A percentile compares a stretch with the other conserved stretches of the same genome.
These are phyloP conservation scores for Pteria penguin DNA, from an alignment of 2,888 invertebrate genomes.

Conservation along the genomic window DNA sequence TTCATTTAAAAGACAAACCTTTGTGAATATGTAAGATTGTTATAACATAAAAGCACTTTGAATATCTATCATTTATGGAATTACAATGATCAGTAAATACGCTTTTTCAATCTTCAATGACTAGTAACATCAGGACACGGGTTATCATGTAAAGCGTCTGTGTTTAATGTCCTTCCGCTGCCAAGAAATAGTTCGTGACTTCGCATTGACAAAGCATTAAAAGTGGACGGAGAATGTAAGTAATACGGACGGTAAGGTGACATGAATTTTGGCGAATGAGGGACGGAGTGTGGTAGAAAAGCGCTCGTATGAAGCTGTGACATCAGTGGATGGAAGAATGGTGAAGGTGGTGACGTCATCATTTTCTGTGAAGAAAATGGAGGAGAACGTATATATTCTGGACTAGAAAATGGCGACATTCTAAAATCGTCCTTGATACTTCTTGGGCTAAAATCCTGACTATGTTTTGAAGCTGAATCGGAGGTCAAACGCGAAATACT, in stretches of 20 bases:
- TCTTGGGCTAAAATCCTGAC: constrained; percentile 10
- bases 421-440: constrained; percentile 2
- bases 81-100: too few species aligned
- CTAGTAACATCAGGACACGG: too few species aligned
- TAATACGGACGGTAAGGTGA: neutral
- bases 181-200: neutral
- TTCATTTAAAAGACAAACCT: too few species aligned
- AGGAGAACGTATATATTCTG: constrained; percentile 28
- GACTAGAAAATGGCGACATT: constrained; percentile 7
- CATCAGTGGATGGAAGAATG: constrained; percentile 18
- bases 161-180: neutral
- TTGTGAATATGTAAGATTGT: too few species aligned
- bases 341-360: constrained; percentile 27
- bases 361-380: constrained; percentile 34
- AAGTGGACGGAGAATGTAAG: neutral
- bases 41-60: too few species aligned
- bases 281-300: constrained; percentile 2
- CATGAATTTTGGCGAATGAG: neutral
- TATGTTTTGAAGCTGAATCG: constrained; percentile 31
- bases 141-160: too few species aligned
- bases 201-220: neutral
- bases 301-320: constrained; percentile 26
- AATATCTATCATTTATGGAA: too few species aligned
- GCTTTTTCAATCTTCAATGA: too few species aligned
- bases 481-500: constrained; percentile 67